Base-by-base conservation (phyloP, 2,797 vertebrate genomes). In the Poeciliopsis infans region DNA sequence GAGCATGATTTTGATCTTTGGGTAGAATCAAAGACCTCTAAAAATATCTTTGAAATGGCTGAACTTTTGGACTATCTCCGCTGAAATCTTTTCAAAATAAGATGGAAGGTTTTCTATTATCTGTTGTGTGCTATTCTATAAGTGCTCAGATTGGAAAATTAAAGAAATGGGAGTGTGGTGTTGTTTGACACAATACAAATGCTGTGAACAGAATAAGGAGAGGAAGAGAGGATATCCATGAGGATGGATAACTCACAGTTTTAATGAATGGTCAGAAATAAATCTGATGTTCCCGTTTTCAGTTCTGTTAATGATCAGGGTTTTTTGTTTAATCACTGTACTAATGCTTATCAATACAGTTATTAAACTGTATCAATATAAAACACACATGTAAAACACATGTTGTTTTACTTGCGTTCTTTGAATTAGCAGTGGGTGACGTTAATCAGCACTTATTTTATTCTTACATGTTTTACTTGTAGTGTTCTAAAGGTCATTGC, bases 1-100 rank as follows among this genome's bases (percentile, higher is more conserved):
- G 74, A 41, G 75, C 46, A 25, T 75, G 41, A 59, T 76, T 85
- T 82, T 86, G 41, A 80, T 89, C 78, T 49, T 57, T 10, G 13
- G 5, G n/a, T 57, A 25, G 25, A 69, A 15, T 25, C 25, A 43
- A 43, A 74, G 41, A 20, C 18, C 47, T 73, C 10, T 53, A 23
- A 20, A 10, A 39, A 39, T 39, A 20, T 66, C 64, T 73, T 69
- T 69, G 8, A 46, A 33, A 64, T 55, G 2, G 18, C 23, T 55
- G 47, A 23, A 8, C 46, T 36, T 36, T 53, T 36, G 16, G 10
- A 8, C 16, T 59, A 55, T 2, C 4, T 75, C 23, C 43, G 51
- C 2, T 55, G 20, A 25, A 53, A 53, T 74, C 0, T n/a, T 41
- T 74, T 41, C 3, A 7, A 64, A 64, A 36, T 64, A 64, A 64